Base-by-base conservation (phyloP, 2,797 vertebrate genomes). In the Acipenser ruthenus region DNA sequence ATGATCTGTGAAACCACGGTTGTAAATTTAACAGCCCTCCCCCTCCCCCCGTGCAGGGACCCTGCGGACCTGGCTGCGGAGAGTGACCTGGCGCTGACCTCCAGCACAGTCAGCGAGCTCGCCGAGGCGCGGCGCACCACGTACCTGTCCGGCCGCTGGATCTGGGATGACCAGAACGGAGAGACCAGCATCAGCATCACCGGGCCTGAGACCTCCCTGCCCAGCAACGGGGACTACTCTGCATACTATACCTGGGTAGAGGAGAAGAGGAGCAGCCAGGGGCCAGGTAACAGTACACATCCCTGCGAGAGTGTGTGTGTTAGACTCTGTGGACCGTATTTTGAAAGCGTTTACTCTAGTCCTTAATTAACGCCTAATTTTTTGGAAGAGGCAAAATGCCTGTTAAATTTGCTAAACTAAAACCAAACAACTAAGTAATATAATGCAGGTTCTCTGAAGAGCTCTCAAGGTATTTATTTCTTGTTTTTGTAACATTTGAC, bases 151-250 rank as follows among this genome's bases (percentile, higher is more conserved):
- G 96, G 96, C 11, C 88, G 95, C 68, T 99, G 96, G 96, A 93
- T 98, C 80, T 99, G 95, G 71, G 95, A 98, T 0, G 95, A 99
- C 65, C 94, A 97, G 78, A 98, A 97, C 0, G 95, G 96, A 12
- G 96, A 99, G 80, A 96, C 94, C 72, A 95, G 94, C 89, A 94
- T 98, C 74, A 93, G 95, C 80, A 98, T 99, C 79, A 91, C 94
- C 0, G 94, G 95, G 0, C 86, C 93, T 1, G 91, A 91, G 71
- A 96, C 97, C 63, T 89, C 86, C 8, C 86, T 99, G 49, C 95
- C 96, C 0, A 96, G 93, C 81, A 98, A 97, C 0, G 96, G 96
- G 1, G 95, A 99, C 84, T 99, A 95, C 75, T 97, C 96, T 0
- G 91, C 94, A 1, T 99, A 97, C 74, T 97, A 98, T 83, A 95